phyloP scores from a whole-genome alignment of 2,113 vertebrate genomes.

The Promerops cafer region DNA sequence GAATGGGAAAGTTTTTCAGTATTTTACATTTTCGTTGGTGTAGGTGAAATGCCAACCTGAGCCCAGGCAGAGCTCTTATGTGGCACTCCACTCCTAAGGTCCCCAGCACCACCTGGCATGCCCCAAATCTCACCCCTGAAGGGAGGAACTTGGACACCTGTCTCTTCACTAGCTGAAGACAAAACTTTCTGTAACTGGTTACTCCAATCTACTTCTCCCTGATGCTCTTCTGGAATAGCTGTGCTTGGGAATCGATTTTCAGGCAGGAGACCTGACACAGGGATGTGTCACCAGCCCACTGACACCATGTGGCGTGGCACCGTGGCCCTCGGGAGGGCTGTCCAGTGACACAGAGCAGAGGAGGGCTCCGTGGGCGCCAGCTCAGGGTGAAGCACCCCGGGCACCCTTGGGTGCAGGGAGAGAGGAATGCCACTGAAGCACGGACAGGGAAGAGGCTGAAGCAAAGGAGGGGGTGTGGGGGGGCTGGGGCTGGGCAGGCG shows the following conservation, averaged over 20 bases:
- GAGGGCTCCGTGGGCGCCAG: not conserved
- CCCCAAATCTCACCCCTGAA: not conserved
- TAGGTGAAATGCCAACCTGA: not conserved
- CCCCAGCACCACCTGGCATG: not conserved
- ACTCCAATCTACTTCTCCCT: not conserved
- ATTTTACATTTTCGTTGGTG: not conserved
- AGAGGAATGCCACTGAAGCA: not conserved
- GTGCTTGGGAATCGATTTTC: accelerated
- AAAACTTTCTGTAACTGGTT: not conserved
- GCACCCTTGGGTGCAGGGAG: not conserved
- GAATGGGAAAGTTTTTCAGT: not conserved
- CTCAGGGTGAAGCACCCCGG: accelerated
- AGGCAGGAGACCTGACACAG: not conserved
- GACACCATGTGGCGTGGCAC: accelerated
- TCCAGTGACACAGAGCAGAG: accelerated
- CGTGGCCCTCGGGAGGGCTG: accelerated
- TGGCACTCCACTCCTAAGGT: not conserved
- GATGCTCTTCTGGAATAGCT: not conserved
- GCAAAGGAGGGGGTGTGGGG: not conserved
- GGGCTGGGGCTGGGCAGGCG: not conserved
- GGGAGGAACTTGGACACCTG: not conserved
- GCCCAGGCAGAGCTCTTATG: not conserved
- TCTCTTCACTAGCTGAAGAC: not conserved
- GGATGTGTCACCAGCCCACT: accelerated
- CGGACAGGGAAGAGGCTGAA: accelerated